Evolutionary conservation across 1,140 invertebrate genomes (phyloP), one percentile per base, ranked within the genome.

Genomic region (Tetragnatha versicolor): DNA sequence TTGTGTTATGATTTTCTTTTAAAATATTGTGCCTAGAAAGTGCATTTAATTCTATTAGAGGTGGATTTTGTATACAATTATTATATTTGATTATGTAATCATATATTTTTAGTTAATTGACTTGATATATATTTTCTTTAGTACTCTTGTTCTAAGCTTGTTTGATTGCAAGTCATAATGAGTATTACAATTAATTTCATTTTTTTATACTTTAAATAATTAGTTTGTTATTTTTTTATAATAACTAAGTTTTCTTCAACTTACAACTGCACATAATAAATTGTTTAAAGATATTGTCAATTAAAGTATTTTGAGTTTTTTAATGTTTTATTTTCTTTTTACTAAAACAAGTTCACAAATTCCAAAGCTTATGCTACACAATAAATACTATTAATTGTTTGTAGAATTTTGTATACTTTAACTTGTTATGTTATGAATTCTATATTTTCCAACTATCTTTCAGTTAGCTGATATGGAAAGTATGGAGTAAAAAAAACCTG

Each of bases 221-320:
- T n/a, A n/a, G n/a, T n/a, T n/a, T n/a, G n/a, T n/a, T n/a, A n/a
- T n/a, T n/a, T n/a, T n/a, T n/a, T n/a, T n/a, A n/a, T n/a, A n/a
- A n/a, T n/a, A n/a, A n/a, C n/a, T n/a, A n/a, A n/a, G 20, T 70
- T 39, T 42, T 70, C 42, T 55, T 70, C 22, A 70, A 37, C 27
- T 42, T 69, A 22, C 42, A 69, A 69, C 49, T 70, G 31, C 68
- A 70, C 49, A 70, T 70, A 70, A 53, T 37, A 37, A 70, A 70
- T 70, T 70, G 68, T 70, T 70, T 70, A 31, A 70, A 70, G 25
- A 70, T 65, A 65, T 65, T 55, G 68, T 49, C 68, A 70, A 70
- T 70, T 70, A 70, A 70, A 70, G 47, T 70, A 70, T 70, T 70
- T 70, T 70, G 68, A 70, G 68, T 70, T 70, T 70, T 70, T 70